These are phyloP conservation scores for Aurelia coerulea DNA, from an alignment of 30 jellyfish, hydroid and myxozoan species.

Conservation along the genomic window DNA sequence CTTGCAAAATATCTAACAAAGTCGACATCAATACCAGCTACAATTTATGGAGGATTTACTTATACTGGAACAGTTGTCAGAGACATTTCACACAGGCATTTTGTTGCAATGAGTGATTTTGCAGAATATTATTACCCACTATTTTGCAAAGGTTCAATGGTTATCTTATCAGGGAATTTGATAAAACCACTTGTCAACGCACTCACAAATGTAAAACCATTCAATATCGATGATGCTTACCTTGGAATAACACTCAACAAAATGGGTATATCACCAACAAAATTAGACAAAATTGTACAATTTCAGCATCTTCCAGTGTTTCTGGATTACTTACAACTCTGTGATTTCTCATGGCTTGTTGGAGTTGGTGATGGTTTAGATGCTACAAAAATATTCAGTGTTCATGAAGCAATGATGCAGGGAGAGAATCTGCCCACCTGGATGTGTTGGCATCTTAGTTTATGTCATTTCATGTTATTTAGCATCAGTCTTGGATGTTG, in stretches of 20 bases:
- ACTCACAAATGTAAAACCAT: constrained; percentile 58
- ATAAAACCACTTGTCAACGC: constrained; percentile 45
- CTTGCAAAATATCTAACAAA: constrained; percentile 36
- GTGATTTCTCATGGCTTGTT: constrained; percentile 67
- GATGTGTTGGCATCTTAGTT: constrained; percentile 51
- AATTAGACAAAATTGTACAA: constrained; percentile 52
- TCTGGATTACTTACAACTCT: constrained; percentile 58
- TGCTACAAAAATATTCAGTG: constrained; percentile 45
- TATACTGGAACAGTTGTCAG: constrained; percentile 65
- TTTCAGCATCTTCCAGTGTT: constrained; percentile 61
- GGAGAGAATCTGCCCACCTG: constrained; percentile 37
- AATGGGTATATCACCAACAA: constrained; percentile 67
- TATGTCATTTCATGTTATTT: not conserved
- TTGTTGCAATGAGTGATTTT: constrained; percentile 44
- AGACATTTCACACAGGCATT: constrained; percentile 67
- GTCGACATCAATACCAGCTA: constrained; percentile 22
- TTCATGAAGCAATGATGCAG: constrained; percentile 52
- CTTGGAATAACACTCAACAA: constrained; percentile 76
- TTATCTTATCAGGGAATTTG: constrained; percentile 64
- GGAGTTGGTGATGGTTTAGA: constrained; percentile 86
- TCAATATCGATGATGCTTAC: constrained; percentile 92
- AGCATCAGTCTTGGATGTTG: not conserved
- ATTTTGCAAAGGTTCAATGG: constrained; percentile 78
- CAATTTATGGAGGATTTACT: constrained; percentile 69
- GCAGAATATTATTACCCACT: constrained; percentile 50